Evolutionary conservation across 2,888 invertebrate species (phyloP).

Genomic region (Noctua pronuba): DNA sequence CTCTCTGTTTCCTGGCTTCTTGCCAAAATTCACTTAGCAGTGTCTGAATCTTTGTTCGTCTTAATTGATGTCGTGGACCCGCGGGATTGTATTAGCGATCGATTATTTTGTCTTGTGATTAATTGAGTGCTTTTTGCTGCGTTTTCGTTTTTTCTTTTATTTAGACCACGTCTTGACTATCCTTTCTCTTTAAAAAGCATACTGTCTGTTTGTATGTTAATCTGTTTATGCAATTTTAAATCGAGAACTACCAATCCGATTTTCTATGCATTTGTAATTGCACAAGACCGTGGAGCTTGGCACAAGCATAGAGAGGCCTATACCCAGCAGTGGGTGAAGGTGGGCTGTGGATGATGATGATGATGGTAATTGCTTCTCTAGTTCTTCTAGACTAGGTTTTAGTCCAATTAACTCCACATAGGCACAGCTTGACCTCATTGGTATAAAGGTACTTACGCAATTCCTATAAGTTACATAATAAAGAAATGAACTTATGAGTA

Average conservation of each 20-base stretch:
- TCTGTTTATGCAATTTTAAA: too few species aligned
- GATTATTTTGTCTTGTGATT: conserved; percentile 3
- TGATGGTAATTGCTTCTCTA: too few species aligned
- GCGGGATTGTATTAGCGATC: conserved; percentile 11
- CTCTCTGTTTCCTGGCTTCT: conserved; percentile 20
- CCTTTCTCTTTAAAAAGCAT: too few species aligned
- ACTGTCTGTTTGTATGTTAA: too few species aligned
- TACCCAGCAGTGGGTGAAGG: too few species aligned
- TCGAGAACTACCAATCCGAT: too few species aligned
- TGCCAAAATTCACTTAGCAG: conserved; percentile 29
- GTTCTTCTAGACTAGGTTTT: background rate
- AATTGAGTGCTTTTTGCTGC: background rate
- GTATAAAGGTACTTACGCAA: background rate
- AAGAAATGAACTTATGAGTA: background rate
- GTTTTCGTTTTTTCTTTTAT: background rate
- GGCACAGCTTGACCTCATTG: background rate
- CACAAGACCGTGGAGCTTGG: too few species aligned
- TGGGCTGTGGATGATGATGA: too few species aligned
- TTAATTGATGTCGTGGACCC: conserved; percentile 49
- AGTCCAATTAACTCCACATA: background rate
- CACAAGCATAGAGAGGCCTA: too few species aligned
- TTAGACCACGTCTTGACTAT: too few species aligned
- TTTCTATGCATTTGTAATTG: too few species aligned
- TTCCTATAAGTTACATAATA: background rate
- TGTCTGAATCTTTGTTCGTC: conserved; percentile 6